Conservation (phyloP, 2,888 invertebrate species). For the Apodemia hepburni region DNA sequence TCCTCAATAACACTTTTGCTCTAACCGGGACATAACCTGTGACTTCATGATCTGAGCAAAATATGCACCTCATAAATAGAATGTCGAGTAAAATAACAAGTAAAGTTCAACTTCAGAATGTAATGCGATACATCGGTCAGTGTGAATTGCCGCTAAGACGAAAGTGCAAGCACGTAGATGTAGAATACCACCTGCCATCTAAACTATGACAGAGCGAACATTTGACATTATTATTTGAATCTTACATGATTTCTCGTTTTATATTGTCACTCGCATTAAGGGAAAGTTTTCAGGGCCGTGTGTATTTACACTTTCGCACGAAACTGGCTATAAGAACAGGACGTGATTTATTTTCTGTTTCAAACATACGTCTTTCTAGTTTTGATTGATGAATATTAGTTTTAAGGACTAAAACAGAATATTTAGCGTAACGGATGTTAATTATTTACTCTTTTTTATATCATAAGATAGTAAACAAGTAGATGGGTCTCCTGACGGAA, state of each 20-base stretch:
- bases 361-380: not conserved
- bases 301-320: not conserved
- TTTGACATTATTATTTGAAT: conserved; percentile 27
- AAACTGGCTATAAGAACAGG: not conserved
- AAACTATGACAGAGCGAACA: conserved; percentile 19
- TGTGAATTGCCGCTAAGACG: not conserved
- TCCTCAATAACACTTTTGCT: too few species aligned
- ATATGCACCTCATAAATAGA: too few species aligned
- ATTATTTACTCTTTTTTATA: too few species aligned
- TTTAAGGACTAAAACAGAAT: too few species aligned
- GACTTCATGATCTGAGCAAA: too few species aligned
- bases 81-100: too few species aligned
- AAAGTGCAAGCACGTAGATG: conserved; percentile 14
- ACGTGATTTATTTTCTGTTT: not conserved
- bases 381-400: too few species aligned
- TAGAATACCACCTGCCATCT: conserved; percentile 13
- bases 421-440: too few species aligned
- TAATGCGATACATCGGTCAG: not conserved
- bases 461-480: too few species aligned
- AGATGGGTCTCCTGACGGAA: too few species aligned
- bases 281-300: conserved; percentile 5
- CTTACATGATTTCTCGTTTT: conserved; percentile 26
- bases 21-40: too few species aligned
- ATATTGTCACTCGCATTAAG: conserved; percentile 19
- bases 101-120: not conserved